Evolutionary conservation across 2,113 vertebrate species (phyloP).

Genomic region (Solenodon paradoxus): DNA sequence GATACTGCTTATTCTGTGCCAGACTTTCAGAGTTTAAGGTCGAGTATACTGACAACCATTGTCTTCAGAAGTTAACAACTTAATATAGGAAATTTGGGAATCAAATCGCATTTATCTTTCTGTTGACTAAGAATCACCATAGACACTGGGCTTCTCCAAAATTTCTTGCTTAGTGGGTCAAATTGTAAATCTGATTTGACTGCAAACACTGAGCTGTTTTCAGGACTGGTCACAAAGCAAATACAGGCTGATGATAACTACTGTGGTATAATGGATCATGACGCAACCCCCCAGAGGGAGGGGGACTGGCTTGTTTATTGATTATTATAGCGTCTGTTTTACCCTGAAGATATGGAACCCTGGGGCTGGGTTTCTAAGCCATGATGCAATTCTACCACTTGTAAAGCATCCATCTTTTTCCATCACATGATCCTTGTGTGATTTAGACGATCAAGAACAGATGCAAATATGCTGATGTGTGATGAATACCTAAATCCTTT

Average conservation of each 20-base stretch:
- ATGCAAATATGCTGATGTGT: background rate
- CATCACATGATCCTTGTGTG: background rate
- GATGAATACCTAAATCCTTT: background rate
- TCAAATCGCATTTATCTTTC: background rate
- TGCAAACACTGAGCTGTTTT: background rate
- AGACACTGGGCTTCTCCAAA: fast-evolving
- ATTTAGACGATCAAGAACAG: background rate
- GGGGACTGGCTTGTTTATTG: background rate
- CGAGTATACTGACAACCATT: background rate
- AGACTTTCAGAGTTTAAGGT: background rate
- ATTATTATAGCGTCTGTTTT: background rate
- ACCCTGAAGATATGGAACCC: background rate
- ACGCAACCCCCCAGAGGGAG: no score
- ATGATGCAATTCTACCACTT: background rate
- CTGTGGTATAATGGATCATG: no score
- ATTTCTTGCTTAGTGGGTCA: background rate
- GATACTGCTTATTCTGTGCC: background rate
- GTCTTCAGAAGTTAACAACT: background rate
- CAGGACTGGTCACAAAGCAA: no score
- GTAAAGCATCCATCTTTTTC: background rate
- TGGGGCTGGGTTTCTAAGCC: background rate
- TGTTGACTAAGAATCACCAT: background rate
- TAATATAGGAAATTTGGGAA: background rate
- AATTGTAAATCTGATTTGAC: no score
- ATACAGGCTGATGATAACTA: no score